These are phyloP conservation scores for Platichthys stellatus DNA, from an alignment of 2,113 vertebrate species.

Conservation along the genomic window DNA sequence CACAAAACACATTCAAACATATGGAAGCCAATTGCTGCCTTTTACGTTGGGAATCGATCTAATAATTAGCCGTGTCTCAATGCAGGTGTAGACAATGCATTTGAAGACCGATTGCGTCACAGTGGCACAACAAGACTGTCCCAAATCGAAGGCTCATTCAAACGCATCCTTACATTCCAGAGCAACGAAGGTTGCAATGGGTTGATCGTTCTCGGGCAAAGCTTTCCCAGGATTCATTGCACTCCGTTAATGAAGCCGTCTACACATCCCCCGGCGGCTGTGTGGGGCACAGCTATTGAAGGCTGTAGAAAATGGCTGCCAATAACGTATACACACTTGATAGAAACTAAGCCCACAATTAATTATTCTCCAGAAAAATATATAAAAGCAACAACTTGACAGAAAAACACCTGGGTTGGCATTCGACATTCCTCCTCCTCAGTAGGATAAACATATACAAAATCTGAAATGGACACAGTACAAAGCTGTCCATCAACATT, in stretches of 20 bases:
- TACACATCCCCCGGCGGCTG: too few relatives aligned
- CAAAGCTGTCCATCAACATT: constrained; percentile 12
- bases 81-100: too few relatives aligned
- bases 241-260: too few relatives aligned
- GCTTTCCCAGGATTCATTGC: too few relatives aligned
- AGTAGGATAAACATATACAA: constrained; percentile 13
- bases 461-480: constrained; percentile 16
- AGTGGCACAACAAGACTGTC: too few relatives aligned
- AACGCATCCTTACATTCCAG: too few relatives aligned
- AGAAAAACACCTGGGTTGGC: background rate
- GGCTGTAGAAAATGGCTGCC: constrained; percentile 15
- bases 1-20: too few relatives aligned
- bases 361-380: background rate
- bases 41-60: background rate
- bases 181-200: too few relatives aligned
- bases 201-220: too few relatives aligned
- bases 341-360: background rate
- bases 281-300: background rate
- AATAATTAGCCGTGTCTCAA: background rate
- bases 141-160: too few relatives aligned
- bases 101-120: too few relatives aligned
- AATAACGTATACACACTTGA: background rate
- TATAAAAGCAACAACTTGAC: background rate
- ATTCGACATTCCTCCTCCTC: background rate
- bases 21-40: too few relatives aligned